Evolutionary conservation across 1,140 invertebrate genomes (phyloP).

Genomic region (Pissodes strobi): DNA sequence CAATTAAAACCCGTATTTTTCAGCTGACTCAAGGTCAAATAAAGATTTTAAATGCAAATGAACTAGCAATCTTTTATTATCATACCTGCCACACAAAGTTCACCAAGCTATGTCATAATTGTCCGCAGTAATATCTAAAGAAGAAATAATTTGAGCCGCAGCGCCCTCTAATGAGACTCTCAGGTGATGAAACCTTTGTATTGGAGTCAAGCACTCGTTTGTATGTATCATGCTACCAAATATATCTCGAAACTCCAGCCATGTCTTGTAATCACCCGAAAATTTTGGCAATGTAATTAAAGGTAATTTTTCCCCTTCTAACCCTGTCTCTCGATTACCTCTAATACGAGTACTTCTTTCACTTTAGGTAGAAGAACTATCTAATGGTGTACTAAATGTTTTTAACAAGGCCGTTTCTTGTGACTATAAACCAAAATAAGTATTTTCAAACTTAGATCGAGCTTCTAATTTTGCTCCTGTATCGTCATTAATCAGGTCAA

Average conservation of each 20-base stretch:
- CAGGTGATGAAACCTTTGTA: slow-evolving; percentile 51
- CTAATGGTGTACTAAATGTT: not conserved
- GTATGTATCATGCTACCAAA: slow-evolving; percentile 45
- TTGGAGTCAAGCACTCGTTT: slow-evolving; percentile 31
- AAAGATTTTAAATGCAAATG: slow-evolving; percentile 12
- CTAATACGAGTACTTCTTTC: not conserved
- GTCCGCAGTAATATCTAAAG: slow-evolving; percentile 36
- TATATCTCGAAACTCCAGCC: slow-evolving; percentile 47
- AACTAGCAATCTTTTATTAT: slow-evolving; percentile 42
- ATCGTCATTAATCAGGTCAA: not conserved
- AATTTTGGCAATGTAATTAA: slow-evolving; percentile 43
- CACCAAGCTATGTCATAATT: slow-evolving; percentile 49
- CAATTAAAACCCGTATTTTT: slow-evolving; percentile 24
- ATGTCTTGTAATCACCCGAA: slow-evolving; percentile 42
- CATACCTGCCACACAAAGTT: slow-evolving; percentile 44
- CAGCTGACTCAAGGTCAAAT: slow-evolving; percentile 3
- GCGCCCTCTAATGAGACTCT: slow-evolving; percentile 42
- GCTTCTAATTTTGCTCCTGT: not conserved
- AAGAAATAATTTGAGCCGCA: slow-evolving; percentile 42
- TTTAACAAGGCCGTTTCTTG: not conserved
- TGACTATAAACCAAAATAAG: not conserved
- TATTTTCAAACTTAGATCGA: not conserved
- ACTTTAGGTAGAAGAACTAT: not conserved
- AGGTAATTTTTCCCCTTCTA: slow-evolving; percentile 38
- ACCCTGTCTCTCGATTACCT: not conserved